Evolutionary conservation across 2,113 vertebrate genomes (phyloP).

Genomic region (Cephalopterus ornatus): DNA sequence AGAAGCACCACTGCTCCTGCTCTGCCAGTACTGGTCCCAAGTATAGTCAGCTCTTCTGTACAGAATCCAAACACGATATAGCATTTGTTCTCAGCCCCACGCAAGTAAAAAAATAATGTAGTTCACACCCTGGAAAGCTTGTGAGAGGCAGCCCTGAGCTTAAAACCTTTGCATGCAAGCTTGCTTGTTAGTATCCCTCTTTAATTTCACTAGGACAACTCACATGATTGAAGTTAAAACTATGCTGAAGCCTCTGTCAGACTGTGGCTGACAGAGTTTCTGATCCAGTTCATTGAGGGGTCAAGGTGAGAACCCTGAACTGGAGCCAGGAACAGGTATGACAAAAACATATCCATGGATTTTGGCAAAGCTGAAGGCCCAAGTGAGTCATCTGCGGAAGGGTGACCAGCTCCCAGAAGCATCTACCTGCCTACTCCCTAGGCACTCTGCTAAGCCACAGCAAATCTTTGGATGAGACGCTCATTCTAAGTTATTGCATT

Average conservation of each 20-base stretch:
- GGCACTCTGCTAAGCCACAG: not conserved
- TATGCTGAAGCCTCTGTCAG: not conserved
- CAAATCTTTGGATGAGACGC: not conserved
- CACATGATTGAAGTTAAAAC: not conserved
- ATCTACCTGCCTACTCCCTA: not conserved
- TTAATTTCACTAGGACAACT: not conserved
- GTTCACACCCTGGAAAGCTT: not conserved
- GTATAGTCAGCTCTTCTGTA: not conserved
- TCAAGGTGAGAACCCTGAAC: slow-evolving; percentile 12
- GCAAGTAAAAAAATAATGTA: not conserved
- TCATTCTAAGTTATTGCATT: not conserved
- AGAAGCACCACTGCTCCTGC: not conserved
- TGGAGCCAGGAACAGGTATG: not conserved
- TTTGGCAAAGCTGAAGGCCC: not conserved
- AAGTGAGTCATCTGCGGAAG: not conserved
- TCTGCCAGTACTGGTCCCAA: not conserved
- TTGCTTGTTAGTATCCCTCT: not conserved
- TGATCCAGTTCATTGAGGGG: not conserved
- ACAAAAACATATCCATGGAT: not conserved
- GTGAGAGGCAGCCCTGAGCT: not conserved
- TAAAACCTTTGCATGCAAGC: not conserved
- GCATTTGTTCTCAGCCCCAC: not conserved
- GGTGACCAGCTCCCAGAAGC: not conserved
- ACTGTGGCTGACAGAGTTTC: not conserved
- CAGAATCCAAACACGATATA: accelerated